Percentiles rank a stretch among this genome's conserved stretches.
Evolutionary conservation across 2,113 vertebrate genomes (phyloP).

Genomic region (Echinops telfairi): DNA sequence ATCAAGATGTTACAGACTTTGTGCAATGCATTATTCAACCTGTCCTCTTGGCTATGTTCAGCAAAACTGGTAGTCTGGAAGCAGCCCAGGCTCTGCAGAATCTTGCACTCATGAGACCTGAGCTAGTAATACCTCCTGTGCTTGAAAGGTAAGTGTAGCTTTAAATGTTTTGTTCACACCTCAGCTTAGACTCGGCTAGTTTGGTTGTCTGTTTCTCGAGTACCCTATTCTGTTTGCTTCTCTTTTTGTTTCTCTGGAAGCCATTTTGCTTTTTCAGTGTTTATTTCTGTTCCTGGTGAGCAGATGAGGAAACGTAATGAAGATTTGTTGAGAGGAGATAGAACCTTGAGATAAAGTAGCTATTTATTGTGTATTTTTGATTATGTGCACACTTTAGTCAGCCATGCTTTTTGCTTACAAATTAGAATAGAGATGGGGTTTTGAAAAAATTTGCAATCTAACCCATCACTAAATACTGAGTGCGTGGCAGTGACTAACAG

Average conservation of each 20-base stretch:
- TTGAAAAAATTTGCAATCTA: background rate
- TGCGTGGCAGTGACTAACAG: background rate
- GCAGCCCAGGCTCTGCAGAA: conserved; percentile 98
- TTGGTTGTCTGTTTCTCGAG: background rate
- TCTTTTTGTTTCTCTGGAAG: background rate
- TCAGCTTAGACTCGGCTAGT: background rate
- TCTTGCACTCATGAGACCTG: conserved; percentile 97
- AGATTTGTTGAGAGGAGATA: conserved; percentile 23
- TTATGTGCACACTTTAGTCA: conserved; percentile 1
- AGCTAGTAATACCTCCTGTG: conserved; percentile 98
- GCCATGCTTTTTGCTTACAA: conserved; percentile 3
- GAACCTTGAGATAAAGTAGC: background rate
- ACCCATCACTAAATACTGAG: background rate
- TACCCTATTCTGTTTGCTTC: background rate
- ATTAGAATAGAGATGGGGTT: background rate
- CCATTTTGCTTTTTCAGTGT: background rate
- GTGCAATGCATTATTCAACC: conserved; percentile 98
- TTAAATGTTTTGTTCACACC: background rate
- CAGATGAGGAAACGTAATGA: conserved; percentile 18
- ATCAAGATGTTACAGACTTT: conserved; percentile 96
- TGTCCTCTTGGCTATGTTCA: conserved; percentile 99
- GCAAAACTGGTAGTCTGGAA: conserved; percentile 98
- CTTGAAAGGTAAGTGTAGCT: conserved; percentile 94
- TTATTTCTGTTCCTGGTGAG: background rate
- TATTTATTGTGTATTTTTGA: conserved; percentile 32